These are phyloP conservation scores for Labeo catla DNA, from an alignment of 2,113 vertebrate genomes.

Conservation along the genomic window DNA sequence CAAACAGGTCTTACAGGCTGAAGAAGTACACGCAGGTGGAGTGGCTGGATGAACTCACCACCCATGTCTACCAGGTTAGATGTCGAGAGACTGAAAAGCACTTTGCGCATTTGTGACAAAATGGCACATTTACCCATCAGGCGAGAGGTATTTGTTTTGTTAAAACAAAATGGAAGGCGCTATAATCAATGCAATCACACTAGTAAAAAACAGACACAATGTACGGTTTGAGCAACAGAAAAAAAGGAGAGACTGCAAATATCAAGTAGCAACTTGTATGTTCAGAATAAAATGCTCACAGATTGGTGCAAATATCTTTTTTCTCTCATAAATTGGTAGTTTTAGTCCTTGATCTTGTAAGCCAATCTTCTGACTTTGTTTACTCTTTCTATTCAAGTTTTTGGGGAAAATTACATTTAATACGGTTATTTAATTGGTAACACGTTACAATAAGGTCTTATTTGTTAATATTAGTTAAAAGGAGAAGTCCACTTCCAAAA, in stretches of 20 bases:
- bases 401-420: too few relatives aligned
- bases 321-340: too few relatives aligned
- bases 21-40: slow-evolving; percentile 39
- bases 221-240: background rate
- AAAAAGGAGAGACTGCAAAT: background rate
- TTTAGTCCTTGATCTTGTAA: too few relatives aligned
- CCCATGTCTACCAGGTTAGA: slow-evolving; percentile 34
- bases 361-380: too few relatives aligned
- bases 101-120: slow-evolving; percentile 55
- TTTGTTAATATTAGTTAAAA: too few relatives aligned
- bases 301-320: too few relatives aligned
- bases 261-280: too few relatives aligned
- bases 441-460: too few relatives aligned
- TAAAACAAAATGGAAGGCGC: slow-evolving; percentile 44
- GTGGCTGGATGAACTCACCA: slow-evolving; percentile 57
- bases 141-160: slow-evolving; percentile 59
- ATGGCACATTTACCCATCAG: slow-evolving; percentile 58
- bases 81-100: slow-evolving; percentile 19
- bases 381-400: too few relatives aligned
- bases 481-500: too few relatives aligned
- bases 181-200: slow-evolving; percentile 63
- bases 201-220: slow-evolving; percentile 23
- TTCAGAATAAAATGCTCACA: too few relatives aligned
- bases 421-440: too few relatives aligned
- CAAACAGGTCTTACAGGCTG: background rate